Percentiles rank a stretch among this genome's conserved stretches.
Evolutionary conservation across 2,113 vertebrate species (phyloP).

Genomic region (Bufo bufo): DNA sequence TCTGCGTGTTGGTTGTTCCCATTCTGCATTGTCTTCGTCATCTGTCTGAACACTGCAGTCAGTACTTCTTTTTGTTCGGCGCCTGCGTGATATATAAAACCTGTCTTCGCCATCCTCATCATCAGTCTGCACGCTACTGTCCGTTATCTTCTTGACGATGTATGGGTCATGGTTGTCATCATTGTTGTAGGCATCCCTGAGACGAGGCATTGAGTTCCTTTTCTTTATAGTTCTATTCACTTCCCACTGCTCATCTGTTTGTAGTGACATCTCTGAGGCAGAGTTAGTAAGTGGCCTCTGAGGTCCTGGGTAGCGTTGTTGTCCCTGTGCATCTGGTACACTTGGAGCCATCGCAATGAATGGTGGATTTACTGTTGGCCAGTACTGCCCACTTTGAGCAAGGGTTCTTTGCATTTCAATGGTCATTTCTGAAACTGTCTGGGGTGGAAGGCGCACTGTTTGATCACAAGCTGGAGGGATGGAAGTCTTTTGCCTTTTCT

Average conservation of each 20-base stretch:
- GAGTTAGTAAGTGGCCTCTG: slow-evolving; percentile 91
- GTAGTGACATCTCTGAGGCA: slow-evolving; percentile 92
- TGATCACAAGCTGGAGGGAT: slow-evolving; percentile 82
- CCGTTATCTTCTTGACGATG: slow-evolving; percentile 77
- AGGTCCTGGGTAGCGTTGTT: slow-evolving; percentile 62
- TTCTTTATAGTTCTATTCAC: slow-evolving; percentile 84
- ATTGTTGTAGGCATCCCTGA: slow-evolving; percentile 85
- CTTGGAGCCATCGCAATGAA: slow-evolving; percentile 62
- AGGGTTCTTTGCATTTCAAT: slow-evolving; percentile 69
- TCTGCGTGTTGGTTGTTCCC: slow-evolving; percentile 94
- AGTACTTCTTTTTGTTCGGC: slow-evolving; percentile 83
- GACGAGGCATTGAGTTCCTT: slow-evolving; percentile 93
- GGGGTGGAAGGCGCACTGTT: slow-evolving; percentile 75
- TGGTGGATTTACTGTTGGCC: slow-evolving; percentile 74
- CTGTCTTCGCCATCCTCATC: slow-evolving; percentile 93
- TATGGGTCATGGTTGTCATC: slow-evolving; percentile 75
- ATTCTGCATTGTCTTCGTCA: slow-evolving; percentile 91
- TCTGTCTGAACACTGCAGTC: slow-evolving; percentile 97
- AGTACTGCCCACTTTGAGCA: slow-evolving; percentile 87
- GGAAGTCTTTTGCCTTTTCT: slow-evolving; percentile 88
- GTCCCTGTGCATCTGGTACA: slow-evolving; percentile 58
- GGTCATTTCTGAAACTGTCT: slow-evolving; percentile 67
- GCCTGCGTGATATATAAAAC: slow-evolving; percentile 85
- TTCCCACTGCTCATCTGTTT: slow-evolving; percentile 85
- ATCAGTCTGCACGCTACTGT: slow-evolving; percentile 95